phyloP scores from a whole-genome alignment of 2,888 invertebrate species.

The Galeopsomyia nigrocyanea region DNA sequence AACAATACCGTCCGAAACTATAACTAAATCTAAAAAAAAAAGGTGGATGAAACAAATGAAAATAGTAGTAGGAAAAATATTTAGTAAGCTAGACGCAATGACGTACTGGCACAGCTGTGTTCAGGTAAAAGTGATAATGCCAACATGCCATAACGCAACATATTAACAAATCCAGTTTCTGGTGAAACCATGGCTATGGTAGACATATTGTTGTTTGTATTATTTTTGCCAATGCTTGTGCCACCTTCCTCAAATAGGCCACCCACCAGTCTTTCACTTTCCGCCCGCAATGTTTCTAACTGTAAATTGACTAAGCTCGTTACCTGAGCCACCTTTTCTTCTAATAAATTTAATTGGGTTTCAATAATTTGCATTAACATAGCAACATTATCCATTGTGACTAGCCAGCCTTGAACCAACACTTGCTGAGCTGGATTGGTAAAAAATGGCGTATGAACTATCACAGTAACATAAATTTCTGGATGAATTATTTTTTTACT shows the following conservation, averaged over 20 bases:
- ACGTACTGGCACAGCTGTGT: conserved; percentile 80
- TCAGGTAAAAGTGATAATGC: conserved; percentile 82
- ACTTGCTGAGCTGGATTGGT: conserved; percentile 81
- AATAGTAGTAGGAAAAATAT: conserved; percentile 14
- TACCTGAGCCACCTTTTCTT: conserved; percentile 74
- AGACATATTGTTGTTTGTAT: conserved; percentile 62
- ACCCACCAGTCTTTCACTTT: conserved; percentile 72
- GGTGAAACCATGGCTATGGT: conserved; percentile 75
- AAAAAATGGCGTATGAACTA: conserved; percentile 83
- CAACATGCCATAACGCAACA: conserved; percentile 82
- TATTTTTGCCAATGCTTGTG: conserved; percentile 64
- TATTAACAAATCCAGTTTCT: conserved; percentile 81
- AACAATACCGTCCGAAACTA: conserved; percentile 82
- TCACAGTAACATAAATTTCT: conserved; percentile 80
- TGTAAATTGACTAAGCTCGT: conserved; percentile 72
- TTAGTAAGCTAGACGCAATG: conserved; percentile 7
- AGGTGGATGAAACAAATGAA: conserved; percentile 17
- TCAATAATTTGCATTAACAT: conserved; percentile 73
- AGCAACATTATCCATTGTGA: conserved; percentile 74
- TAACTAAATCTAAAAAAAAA: conserved; percentile 74
- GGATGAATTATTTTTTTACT: conserved; percentile 75
- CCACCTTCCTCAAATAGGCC: conserved; percentile 71
- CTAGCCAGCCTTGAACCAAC: conserved; percentile 78
- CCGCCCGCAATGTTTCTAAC: conserved; percentile 70
- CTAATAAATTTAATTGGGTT: conserved; percentile 73